These are phyloP conservation scores for Xestia xanthographa DNA, from an alignment of 2,888 invertebrate species.

Conservation along the genomic window DNA sequence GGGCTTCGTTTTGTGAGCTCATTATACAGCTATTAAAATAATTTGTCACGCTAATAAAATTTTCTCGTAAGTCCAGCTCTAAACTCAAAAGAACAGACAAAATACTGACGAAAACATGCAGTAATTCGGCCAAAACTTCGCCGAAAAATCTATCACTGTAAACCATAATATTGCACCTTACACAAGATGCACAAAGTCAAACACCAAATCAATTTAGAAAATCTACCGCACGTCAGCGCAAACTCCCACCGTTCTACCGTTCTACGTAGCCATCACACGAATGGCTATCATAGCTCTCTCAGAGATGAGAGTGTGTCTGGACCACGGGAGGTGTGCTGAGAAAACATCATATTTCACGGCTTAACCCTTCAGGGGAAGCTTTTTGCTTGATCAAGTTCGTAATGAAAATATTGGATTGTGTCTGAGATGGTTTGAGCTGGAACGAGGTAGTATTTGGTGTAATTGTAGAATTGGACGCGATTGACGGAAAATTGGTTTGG, in stretches of 20 bases:
- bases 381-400: slow-evolving; percentile 63
- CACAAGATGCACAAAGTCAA: slow-evolving; percentile 42
- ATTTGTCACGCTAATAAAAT: background rate
- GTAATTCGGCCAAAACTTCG: slow-evolving; percentile 1
- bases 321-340: slow-evolving; percentile 67
- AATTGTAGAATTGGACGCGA: slow-evolving; percentile 30
- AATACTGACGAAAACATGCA: too few relatives aligned
- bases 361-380: slow-evolving; percentile 64
- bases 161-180: slow-evolving; percentile 25
- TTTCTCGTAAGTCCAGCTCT: background rate
- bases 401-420: slow-evolving; percentile 68
- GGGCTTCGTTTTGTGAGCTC: too few relatives aligned
- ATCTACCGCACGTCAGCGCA: slow-evolving; percentile 61
- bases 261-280: slow-evolving; percentile 49
- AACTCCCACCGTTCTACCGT: slow-evolving; percentile 25
- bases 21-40: background rate
- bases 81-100: background rate
- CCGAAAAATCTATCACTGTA: background rate
- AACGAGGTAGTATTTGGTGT: slow-evolving; percentile 8
- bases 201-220: slow-evolving; percentile 58
- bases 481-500: slow-evolving; percentile 35
- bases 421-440: slow-evolving; percentile 45
- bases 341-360: slow-evolving; percentile 80
- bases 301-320: slow-evolving; percentile 61
- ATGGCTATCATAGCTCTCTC: slow-evolving; percentile 63